Evolutionary conservation across 64 coral and sea anemone species (phyloP), one percentile per base, ranked within the genome.

Genomic region (Actinia tenebrosa): DNA sequence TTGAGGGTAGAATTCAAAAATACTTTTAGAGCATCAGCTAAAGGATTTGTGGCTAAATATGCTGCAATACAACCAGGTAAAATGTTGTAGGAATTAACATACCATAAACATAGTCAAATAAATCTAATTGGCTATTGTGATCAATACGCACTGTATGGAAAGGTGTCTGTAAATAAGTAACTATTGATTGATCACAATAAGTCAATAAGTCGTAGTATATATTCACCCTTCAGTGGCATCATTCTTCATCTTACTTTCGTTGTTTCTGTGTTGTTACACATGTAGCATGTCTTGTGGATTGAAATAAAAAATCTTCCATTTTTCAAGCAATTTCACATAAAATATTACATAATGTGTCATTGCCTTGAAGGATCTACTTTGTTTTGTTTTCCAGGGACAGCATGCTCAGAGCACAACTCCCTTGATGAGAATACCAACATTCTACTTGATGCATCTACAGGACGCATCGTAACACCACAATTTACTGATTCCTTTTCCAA

Each of bases 391-490:
- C 15, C 30, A 85, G 83, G 83, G 4, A 59, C 26, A 64, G 83
- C 83, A 9, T 85, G 83, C 25, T 85, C 83, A 42, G 26, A 45
- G 15, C 60, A 59, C 16, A 85, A 85, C 56, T 53, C 83, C 19
- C 22, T 85, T 63, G 83, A 85, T 63, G 83, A 85, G 63, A 85
- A 85, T 44, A 85, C 52, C 55, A 85, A 85, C 83, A 85, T 85
- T 85, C 19, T 85, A 53, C 42, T 85, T 0, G 11, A 61, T 59
- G 56, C 56, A 30, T 44, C 83, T 53, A 63, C 60, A 44, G 83
- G 83, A 3, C 56, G 50, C 5, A 85, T 85, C 7, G 26, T 44
- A 61, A 42, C 83, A 8, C 83, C 83, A 25, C 53, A 64, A 30
- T 62, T 85, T 7, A 19, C 23, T 1, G 60, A 85, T 56, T 85